Evolutionary conservation across 2,797 vertebrate genomes (phyloP).

Genomic region (Gobionotothen gibberifrons): DNA sequence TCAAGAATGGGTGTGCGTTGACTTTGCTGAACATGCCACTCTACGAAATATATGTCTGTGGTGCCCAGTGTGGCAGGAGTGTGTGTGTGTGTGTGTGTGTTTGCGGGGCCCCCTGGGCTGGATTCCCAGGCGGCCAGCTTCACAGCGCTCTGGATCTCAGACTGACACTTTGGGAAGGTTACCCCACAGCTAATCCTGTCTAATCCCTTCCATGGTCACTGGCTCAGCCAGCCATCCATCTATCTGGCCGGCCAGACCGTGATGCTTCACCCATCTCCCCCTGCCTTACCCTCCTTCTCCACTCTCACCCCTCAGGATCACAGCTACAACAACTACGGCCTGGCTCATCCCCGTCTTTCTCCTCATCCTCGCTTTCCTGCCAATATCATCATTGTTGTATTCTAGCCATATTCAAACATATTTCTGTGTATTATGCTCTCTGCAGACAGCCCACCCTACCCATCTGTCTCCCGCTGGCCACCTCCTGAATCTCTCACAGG

Average conservation of each 20-base stretch:
- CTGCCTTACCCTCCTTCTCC: constrained; percentile 44
- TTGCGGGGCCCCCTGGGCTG: constrained; percentile 55
- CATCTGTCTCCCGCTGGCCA: neutral
- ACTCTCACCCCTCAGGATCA: constrained; percentile 38
- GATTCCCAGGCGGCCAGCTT: constrained; percentile 80
- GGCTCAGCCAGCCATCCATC: constrained; percentile 69
- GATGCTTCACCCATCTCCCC: constrained; percentile 65
- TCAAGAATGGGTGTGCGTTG: neutral
- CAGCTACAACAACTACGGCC: constrained; percentile 7
- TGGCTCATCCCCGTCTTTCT: constrained; percentile 35
- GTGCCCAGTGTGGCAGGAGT: constrained; percentile 52
- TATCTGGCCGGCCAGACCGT: constrained; percentile 53
- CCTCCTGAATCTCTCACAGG: constrained; percentile 6
- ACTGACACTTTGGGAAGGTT: constrained; percentile 85
- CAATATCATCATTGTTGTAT: neutral
- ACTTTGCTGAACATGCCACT: constrained; percentile 35
- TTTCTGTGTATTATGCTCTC: neutral
- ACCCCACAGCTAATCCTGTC: constrained; percentile 83
- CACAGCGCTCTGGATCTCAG: constrained; percentile 80
- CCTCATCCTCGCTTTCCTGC: constrained; percentile 1
- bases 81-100: constrained; percentile 26
- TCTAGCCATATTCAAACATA: neutral
- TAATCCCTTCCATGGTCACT: constrained; percentile 85
- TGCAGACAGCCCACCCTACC: neutral
- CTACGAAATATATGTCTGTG: constrained; percentile 50